Conservation (phyloP, 2,888 invertebrate genomes). For the Ichneumon xanthorius region DNA sequence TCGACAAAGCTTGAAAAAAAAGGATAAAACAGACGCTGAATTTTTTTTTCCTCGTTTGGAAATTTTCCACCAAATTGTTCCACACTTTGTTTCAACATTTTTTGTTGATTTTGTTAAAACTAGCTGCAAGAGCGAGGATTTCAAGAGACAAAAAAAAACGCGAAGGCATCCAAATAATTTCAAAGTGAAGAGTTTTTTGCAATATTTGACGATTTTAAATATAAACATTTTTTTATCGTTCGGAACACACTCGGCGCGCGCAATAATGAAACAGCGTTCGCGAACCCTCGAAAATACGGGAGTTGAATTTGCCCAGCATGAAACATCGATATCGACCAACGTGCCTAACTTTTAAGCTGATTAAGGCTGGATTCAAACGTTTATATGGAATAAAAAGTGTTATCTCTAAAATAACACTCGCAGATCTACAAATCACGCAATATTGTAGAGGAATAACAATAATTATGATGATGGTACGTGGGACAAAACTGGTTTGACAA, state of each 20-base stretch:
- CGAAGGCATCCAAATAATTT: background rate
- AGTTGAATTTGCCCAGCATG: background rate
- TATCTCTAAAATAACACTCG: background rate
- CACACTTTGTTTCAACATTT: background rate
- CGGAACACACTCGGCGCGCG: background rate
- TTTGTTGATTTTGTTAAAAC: too few species aligned
- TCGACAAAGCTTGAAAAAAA: conserved; percentile 15
- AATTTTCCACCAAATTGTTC: background rate
- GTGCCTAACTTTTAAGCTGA: background rate
- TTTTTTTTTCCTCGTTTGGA: background rate
- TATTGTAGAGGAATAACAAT: too few species aligned
- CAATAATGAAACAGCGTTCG: background rate
- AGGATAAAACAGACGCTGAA: background rate
- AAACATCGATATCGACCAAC: background rate
- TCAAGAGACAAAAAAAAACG: background rate
- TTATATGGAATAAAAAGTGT: background rate
- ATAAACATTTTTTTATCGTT: background rate
- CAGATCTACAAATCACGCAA: too few species aligned
- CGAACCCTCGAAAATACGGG: background rate
- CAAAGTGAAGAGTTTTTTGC: background rate
- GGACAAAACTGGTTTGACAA: too few species aligned
- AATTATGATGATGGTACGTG: too few species aligned
- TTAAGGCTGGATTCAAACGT: background rate
- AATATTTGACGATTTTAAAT: background rate
- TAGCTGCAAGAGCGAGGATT: background rate